A percentile compares a stretch with the other conserved stretches of the same genome.
Evolutionary conservation across 2,113 vertebrate species (phyloP).

Genomic region (Osmerus mordax): DNA sequence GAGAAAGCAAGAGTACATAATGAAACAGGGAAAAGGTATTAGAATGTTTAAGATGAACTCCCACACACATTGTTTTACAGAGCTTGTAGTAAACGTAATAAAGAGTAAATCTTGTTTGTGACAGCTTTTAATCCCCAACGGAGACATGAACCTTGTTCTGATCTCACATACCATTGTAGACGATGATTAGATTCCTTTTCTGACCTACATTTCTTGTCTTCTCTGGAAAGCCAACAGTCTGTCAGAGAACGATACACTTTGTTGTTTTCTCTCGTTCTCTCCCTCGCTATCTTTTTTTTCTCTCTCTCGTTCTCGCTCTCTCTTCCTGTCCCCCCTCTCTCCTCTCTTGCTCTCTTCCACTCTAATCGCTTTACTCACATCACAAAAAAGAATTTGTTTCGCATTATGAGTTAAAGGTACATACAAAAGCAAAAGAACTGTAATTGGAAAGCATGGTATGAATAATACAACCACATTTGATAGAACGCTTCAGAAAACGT

Average conservation of each 20-base stretch:
- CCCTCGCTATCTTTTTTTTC: background rate
- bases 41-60: constrained; percentile 50
- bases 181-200: too few relatives aligned
- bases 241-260: too few relatives aligned
- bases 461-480: too few relatives aligned
- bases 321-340: background rate
- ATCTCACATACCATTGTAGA: too few relatives aligned
- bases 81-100: constrained; percentile 24
- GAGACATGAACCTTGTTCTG: background rate
- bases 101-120: background rate
- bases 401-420: too few relatives aligned
- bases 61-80: constrained; percentile 48
- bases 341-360: background rate
- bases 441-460: too few relatives aligned
- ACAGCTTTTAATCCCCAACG: background rate
- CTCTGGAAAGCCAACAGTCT: background rate
- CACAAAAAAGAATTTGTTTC: constrained; percentile 14
- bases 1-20: constrained; percentile 34
- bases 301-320: background rate
- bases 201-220: too few relatives aligned
- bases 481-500: background rate
- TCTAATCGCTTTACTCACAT: background rate
- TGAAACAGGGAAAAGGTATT: constrained; percentile 36
- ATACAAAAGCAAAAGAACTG: too few relatives aligned
- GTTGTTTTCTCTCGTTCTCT: background rate